Base-by-base conservation (phyloP, 92 coral and sea anemone species). In the Diadumene lineata region DNA sequence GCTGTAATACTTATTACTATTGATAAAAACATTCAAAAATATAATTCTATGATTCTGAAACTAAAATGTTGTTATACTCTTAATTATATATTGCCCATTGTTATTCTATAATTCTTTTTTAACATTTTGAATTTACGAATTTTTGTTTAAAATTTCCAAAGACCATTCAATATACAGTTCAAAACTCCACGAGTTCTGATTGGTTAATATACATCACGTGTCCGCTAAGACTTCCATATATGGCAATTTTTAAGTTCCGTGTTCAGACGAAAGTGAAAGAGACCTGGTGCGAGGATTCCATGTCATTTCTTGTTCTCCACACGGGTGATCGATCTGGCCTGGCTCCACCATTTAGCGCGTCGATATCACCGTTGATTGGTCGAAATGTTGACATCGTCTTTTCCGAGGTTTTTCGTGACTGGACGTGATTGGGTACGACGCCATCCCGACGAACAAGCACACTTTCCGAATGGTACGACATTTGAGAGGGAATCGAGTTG, bases 351-450 rank as follows among this genome's bases (percentile, higher is more conserved):
- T 74, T 85, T 56, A 91, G 87, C 1, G 88, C 97, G 70, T 91
- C 90, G 64, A 91, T 74, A 75, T 91, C 97, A 57, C 97, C 97
- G 69, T 91, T 91, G 82, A 91, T 87, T 68, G 97, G 97, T 76
- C 97, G 93, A 91, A 88, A 88, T 51, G 87, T 76, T 31, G 89
- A 72, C 33, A 73, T 80, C 24, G 69, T 79, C 17, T 84, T 75
- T 50, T 81, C 94, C 50, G 84, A 55, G 28, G 80, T 62, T 71
- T 85, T 64, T 31, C 89, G 74, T n/a, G 78, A 31, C 28, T 79
- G 50, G 23, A 69, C 72, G 63, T 88, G 88, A 27, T 66, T 64
- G 2, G 80, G 70, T 16, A 74, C 75, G 31, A 69, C 72, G 60
- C 79, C 81, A 25, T 89, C 92, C 51, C 86, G 24, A 18, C 85